Evolutionary conservation across 35 echinoderm and acorn worm genomes (phyloP).

Genomic region (Apostichopus japonicus): DNA sequence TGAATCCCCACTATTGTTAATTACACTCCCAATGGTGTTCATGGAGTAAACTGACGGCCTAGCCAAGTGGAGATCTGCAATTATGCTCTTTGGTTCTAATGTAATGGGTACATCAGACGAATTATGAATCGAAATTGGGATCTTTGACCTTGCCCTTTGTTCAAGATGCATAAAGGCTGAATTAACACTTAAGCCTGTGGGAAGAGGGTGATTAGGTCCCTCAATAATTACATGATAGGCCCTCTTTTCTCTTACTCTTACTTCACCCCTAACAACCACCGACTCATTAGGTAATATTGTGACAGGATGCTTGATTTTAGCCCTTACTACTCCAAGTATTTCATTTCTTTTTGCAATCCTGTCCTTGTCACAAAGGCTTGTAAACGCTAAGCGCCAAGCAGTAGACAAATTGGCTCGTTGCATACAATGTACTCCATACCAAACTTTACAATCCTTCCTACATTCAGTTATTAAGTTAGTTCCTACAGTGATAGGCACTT

Average conservation of each 20-base stretch:
- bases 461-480: conserved; percentile 31
- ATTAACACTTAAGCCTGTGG: background rate
- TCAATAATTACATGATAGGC: background rate
- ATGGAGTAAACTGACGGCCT: too few relatives aligned
- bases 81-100: background rate
- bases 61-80: conserved; percentile 8
- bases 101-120: background rate
- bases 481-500: conserved; percentile 32
- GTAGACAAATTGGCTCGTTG: background rate
- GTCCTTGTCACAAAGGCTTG: background rate
- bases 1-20: too few relatives aligned
- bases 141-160: background rate
- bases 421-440: background rate
- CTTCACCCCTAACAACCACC: background rate
- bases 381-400: background rate
- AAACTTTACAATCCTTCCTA: background rate
- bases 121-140: conserved; percentile 9
- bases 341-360: background rate
- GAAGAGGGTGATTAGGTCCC: background rate
- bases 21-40: too few relatives aligned
- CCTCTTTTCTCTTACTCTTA: background rate
- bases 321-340: background rate
- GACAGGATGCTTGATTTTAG: background rate
- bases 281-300: conserved; percentile 9
- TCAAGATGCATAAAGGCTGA: background rate